Evolutionary conservation across 2,113 vertebrate species (phyloP).

Genomic region (Pedionomus torquatus): DNA sequence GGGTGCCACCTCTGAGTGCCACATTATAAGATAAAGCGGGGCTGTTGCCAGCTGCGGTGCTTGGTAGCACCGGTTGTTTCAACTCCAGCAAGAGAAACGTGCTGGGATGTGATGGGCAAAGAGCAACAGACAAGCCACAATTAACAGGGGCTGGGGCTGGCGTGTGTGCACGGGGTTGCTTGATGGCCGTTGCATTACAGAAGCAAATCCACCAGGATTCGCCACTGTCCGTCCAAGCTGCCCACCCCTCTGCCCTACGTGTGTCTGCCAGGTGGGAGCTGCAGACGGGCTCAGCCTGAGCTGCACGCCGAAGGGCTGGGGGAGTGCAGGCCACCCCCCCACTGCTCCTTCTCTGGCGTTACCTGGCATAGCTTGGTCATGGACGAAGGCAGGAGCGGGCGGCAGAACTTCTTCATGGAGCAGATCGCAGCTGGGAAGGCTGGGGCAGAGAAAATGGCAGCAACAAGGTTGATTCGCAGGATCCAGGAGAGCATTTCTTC

Average conservation of each 20-base stretch:
- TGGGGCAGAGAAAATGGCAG: conserved; percentile 93
- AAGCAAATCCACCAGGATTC: too few relatives aligned
- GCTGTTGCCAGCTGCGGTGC: not conserved
- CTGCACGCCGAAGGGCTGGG: not conserved
- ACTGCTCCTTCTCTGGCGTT: not conserved
- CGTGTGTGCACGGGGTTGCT: not conserved
- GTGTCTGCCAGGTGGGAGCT: not conserved
- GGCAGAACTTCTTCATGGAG: conserved; percentile 97
- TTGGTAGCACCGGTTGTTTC: not conserved
- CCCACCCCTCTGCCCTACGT: not conserved
- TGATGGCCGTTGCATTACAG: not conserved
- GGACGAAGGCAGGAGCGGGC: conserved; percentile 88
- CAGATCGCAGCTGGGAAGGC: conserved; percentile 96
- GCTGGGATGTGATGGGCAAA: not conserved
- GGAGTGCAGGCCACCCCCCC: not conserved
- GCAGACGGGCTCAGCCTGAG: not conserved
- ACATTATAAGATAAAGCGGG: not conserved
- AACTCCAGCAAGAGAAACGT: not conserved
- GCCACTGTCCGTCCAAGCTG: not conserved
- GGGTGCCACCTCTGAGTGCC: not conserved
- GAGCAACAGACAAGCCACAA: not conserved
- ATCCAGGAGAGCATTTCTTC: conserved; percentile 99
- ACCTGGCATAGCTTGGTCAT: conserved; percentile 87
- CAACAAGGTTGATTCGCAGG: conserved; percentile 93
- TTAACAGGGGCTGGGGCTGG: not conserved